These are phyloP conservation scores for Mesochorus sp. DNA, from an alignment of 2,888 invertebrate genomes.

Conservation along the genomic window DNA sequence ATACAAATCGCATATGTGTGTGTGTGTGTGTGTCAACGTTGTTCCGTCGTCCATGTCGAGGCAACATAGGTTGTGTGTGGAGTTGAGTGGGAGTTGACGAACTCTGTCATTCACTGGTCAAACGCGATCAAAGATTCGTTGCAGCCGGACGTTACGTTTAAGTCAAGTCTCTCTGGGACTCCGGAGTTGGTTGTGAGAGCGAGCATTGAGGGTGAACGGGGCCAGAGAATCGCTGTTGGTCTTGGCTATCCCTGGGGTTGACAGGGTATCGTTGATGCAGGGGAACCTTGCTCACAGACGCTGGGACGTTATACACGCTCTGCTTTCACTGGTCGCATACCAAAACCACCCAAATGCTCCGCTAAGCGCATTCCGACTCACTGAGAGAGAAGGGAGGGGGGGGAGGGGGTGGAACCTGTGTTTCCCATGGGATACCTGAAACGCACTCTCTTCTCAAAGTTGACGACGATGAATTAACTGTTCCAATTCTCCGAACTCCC, in stretches of 20 bases:
- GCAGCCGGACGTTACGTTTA: slow-evolving; percentile 36
- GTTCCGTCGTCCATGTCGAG: not conserved
- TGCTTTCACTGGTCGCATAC: slow-evolving; percentile 32
- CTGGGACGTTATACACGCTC: slow-evolving; percentile 12
- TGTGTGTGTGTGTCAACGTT: not conserved
- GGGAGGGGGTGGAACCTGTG: slow-evolving; percentile 32
- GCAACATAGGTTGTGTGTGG: not conserved
- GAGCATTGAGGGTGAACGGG: not conserved
- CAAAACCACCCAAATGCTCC: slow-evolving; percentile 42
- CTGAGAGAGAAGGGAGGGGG: slow-evolving; percentile 10
- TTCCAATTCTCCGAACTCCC: slow-evolving; percentile 27
- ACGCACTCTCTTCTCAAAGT: slow-evolving; percentile 35
- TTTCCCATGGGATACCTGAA: slow-evolving; percentile 32
- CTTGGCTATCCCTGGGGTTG: slow-evolving; percentile 63
- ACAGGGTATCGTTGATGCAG: slow-evolving; percentile 63
- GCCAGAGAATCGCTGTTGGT: slow-evolving; percentile 49
- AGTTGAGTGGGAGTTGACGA: not conserved
- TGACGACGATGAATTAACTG: slow-evolving; percentile 53
- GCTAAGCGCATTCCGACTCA: slow-evolving; percentile 6
- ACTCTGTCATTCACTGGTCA: slow-evolving; percentile 56
- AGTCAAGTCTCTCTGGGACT: slow-evolving; percentile 61
- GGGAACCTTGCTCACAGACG: slow-evolving; percentile 33
- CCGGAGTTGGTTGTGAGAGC: not conserved
- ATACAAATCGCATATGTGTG: too few species aligned
- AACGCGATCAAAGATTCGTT: slow-evolving; percentile 65